Percentiles rank a stretch among this genome's conserved stretches.
Evolutionary conservation across 1,140 invertebrate genomes (phyloP).

Genomic region (Cydia strobilella): DNA sequence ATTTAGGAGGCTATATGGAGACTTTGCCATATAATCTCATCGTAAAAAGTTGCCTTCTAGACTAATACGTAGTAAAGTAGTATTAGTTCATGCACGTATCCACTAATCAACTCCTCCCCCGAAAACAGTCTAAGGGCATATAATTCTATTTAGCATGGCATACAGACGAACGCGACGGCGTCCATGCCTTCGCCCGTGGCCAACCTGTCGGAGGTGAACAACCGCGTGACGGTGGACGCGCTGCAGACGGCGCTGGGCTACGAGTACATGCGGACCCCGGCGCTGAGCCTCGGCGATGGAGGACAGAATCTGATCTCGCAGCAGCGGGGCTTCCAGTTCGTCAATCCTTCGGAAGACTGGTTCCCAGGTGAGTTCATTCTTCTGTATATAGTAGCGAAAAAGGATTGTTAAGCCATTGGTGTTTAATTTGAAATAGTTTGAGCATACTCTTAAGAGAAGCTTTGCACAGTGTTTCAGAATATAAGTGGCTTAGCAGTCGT

Average conservation of each 20-base stretch:
- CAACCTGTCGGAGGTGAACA: slow-evolving; percentile 88
- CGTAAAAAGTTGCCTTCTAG: no score
- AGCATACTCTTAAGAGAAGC: no score
- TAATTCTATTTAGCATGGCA: slow-evolving; percentile 79
- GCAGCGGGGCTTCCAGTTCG: slow-evolving; percentile 89
- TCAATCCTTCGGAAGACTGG: slow-evolving; percentile 93
- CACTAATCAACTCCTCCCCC: slow-evolving; percentile 45
- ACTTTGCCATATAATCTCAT: no score
- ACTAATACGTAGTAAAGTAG: background rate
- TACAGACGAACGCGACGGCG: slow-evolving; percentile 89
- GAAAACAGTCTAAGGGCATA: slow-evolving; percentile 58
- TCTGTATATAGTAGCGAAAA: no score
- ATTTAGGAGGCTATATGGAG: no score
- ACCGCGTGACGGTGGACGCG: slow-evolving; percentile 84
- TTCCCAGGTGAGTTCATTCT: slow-evolving; percentile 86
- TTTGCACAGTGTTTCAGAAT: no score
- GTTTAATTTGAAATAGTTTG: no score
- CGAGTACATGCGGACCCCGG: slow-evolving; percentile 88
- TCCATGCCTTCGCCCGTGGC: slow-evolving; percentile 90
- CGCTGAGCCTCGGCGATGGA: slow-evolving; percentile 84
- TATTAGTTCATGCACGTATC: background rate
- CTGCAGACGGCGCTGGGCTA: slow-evolving; percentile 88
- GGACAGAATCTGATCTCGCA: slow-evolving; percentile 83
- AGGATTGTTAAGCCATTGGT: no score
- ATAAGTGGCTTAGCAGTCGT: no score